phyloP scores from a whole-genome alignment of 1,140 invertebrate genomes.

The Nephila pilipes region DNA sequence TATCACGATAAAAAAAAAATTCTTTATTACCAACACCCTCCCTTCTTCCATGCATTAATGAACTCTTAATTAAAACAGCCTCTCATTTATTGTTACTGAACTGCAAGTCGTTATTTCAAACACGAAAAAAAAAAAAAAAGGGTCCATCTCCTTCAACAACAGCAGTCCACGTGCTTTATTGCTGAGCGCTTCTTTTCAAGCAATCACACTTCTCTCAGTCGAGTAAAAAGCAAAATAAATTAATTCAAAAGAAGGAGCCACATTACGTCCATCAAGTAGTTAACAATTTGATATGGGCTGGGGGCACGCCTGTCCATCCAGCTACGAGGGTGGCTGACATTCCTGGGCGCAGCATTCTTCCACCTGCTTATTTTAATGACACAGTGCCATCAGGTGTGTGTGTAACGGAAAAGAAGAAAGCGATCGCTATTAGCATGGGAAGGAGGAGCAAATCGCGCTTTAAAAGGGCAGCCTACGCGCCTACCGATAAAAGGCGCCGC shows the following conservation, averaged over 20 bases:
- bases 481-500: slow-evolving; percentile 70
- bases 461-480: slow-evolving; percentile 72
- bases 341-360: background rate
- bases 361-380: slow-evolving; percentile 52
- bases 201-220: background rate
- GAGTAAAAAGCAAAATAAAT: background rate
- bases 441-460: slow-evolving; percentile 64
- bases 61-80: too few relatives aligned
- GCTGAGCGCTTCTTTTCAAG: background rate
- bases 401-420: slow-evolving; percentile 22
- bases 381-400: slow-evolving; percentile 48
- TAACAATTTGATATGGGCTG: slow-evolving; percentile 66
- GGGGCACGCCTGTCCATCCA: background rate
- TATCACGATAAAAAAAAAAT: too few relatives aligned
- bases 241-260: background rate
- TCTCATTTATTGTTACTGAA: too few relatives aligned
- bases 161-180: too few relatives aligned
- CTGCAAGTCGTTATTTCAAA: too few relatives aligned
- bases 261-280: slow-evolving; percentile 35
- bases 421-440: slow-evolving; percentile 55
- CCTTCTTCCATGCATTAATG: too few relatives aligned
- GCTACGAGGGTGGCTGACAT: slow-evolving; percentile 44
- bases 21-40: too few relatives aligned
- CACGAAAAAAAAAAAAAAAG: too few relatives aligned
- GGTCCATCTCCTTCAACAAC: too few relatives aligned